These are phyloP conservation scores for Trialeurodes vaporariorum DNA, from an alignment of 1,140 invertebrate genomes.

Conservation along the genomic window DNA sequence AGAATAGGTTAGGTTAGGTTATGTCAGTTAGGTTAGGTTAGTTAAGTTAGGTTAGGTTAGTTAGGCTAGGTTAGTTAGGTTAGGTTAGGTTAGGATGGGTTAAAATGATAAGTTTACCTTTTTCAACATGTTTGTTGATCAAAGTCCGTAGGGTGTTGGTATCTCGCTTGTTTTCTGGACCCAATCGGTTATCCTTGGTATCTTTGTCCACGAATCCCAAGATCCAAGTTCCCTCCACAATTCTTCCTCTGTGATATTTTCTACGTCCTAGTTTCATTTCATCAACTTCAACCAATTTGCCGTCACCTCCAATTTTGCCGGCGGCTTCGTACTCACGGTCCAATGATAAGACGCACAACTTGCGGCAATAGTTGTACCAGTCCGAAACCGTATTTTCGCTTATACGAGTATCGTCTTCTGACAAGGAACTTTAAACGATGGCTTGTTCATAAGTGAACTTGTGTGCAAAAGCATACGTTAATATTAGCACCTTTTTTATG, in stretches of 20 bases:
- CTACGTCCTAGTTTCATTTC: neutral
- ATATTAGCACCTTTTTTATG: neutral
- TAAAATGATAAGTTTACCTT: neutral
- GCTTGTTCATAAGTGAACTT: neutral
- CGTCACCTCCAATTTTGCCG: slow-evolving; percentile 3
- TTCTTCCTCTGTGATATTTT: neutral
- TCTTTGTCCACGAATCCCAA: neutral
- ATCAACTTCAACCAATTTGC: neutral
- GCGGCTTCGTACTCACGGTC: neutral
- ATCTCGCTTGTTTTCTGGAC: neutral
- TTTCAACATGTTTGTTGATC: slow-evolving; percentile 6
- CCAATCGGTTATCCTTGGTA: neutral
- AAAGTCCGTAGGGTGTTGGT: neutral
- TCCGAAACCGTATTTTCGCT: neutral
- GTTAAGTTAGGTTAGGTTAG: neutral
- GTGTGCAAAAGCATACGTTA: slow-evolving; percentile 1
- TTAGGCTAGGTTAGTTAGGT: neutral
- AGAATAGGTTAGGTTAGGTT: slow-evolving; percentile 7
- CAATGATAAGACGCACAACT: neutral
- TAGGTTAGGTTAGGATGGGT: neutral
- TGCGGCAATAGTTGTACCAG: slow-evolving; percentile 2
- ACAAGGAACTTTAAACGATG: neutral
- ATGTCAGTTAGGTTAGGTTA: slow-evolving; percentile 8
- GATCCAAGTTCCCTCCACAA: neutral
- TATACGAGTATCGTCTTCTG: neutral